Percentiles rank a stretch among this genome's conserved stretches.
These are phyloP conservation scores for Oscheius sp. DNA, from an alignment of 2,888 invertebrate genomes.

Conservation along the genomic window DNA sequence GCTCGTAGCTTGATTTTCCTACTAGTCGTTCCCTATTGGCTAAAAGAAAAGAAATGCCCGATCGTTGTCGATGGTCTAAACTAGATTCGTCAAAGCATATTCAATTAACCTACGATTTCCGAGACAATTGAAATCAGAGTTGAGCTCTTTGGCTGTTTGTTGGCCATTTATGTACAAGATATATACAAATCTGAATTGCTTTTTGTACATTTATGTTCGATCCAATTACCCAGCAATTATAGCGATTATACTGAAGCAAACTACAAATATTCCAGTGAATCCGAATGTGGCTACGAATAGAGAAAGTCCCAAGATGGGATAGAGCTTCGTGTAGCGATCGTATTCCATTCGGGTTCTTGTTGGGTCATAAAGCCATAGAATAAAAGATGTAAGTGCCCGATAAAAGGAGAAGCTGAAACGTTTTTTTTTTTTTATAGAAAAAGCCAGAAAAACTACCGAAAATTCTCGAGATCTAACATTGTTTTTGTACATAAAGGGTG, in stretches of 20 bases:
- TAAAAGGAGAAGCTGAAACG: background rate
- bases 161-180: slow-evolving; percentile 43
- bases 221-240: slow-evolving; percentile 46
- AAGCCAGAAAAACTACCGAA: background rate
- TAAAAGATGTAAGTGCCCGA: background rate
- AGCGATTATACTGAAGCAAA: slow-evolving; percentile 33
- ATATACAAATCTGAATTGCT: slow-evolving; percentile 37
- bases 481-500: too few species aligned
- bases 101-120: background rate
- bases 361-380: too few species aligned
- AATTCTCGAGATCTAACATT: too few species aligned
- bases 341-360: background rate
- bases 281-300: slow-evolving; percentile 55
- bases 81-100: background rate
- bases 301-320: slow-evolving; percentile 37
- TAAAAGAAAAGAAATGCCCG: slow-evolving; percentile 50
- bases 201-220: background rate
- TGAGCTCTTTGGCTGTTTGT: slow-evolving; percentile 31
- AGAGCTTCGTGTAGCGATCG: slow-evolving; percentile 28
- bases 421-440: background rate
- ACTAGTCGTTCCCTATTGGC: slow-evolving; percentile 37
- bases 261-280: slow-evolving; percentile 43
- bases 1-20: slow-evolving; percentile 38
- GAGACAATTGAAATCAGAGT: slow-evolving; percentile 33
- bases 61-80: slow-evolving; percentile 34